Evolutionary conservation across 2,113 vertebrate genomes (phyloP), one percentile per base, ranked within the genome.

Genomic region (Lepus europaeus): DNA sequence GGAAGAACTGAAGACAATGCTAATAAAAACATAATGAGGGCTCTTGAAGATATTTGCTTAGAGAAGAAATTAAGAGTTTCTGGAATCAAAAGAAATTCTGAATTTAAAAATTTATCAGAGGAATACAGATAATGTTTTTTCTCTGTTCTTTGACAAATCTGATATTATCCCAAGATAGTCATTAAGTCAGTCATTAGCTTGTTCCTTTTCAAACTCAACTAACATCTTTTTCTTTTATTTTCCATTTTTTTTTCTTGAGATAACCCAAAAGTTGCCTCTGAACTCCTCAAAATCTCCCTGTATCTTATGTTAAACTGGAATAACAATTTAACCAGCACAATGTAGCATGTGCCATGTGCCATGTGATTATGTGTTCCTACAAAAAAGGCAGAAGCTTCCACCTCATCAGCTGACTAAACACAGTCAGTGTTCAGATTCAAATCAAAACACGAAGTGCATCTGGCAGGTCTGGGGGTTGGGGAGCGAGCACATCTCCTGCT

Each of bases 61-160:
- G 92, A 90, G 63, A 94, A 61, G 80, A 85, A 73, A 87, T 95
- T 69, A 89, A 89, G 78, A 81, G 79, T 91, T 90, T 94, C 53
- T 90, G 73, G 78, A 95, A 88, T 36, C 53, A 63, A 87, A 92
- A 66, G 23, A 84, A 90, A 72, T 63, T 95, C 53, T 90, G 78
- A 88, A 88, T 90, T 95, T 69, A 73, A 94, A 94, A 73, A 33
- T 85, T 27, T 91, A 31, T 94, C 82, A 82, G 86, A 92, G 49
- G 89, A 79, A 86, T 31, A 70, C 45, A 74, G 56, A 68, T 36
- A 69, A 59, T 45, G 77, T 76, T 25, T 80, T 69, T 69, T 95
- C 17, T 63, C 9, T 36, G 53, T 49, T 10, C 5, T 89, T 70
- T 94, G 82, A 79, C 31, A 81, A 39, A 63, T 77, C 36, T 70